phyloP scores from a whole-genome alignment of 2,888 invertebrate species.

The Hydropsyche betteni region DNA sequence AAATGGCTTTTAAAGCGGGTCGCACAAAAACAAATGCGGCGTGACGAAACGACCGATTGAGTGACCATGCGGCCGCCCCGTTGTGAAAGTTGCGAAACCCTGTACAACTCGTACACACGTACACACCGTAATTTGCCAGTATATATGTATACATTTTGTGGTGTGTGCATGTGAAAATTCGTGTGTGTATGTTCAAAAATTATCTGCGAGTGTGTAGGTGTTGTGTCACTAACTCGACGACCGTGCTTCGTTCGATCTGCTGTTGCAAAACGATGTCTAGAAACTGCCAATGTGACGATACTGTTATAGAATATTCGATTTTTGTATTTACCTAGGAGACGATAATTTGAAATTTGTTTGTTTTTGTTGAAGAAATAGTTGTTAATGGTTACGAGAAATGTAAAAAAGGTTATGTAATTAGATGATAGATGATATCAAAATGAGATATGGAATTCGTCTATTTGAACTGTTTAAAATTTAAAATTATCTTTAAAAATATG shows the following conservation, averaged over 20 bases:
- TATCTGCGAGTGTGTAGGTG: background rate
- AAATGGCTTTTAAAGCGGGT: slow-evolving; percentile 17
- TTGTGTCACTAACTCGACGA: slow-evolving; percentile 38
- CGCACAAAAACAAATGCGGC: slow-evolving; percentile 30
- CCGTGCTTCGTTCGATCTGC: slow-evolving; percentile 36
- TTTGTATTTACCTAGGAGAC: too few species aligned
- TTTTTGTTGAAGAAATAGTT: too few species aligned
- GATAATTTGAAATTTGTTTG: too few species aligned
- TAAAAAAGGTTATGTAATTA: too few species aligned
- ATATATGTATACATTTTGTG: background rate
- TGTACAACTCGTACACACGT: background rate
- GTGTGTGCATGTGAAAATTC: background rate
- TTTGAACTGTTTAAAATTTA: too few species aligned
- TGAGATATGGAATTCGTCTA: too few species aligned
- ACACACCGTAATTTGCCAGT: background rate
- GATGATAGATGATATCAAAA: too few species aligned
- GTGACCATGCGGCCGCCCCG: slow-evolving; percentile 36
- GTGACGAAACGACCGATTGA: slow-evolving; percentile 34
- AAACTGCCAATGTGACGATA: background rate
- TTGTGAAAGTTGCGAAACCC: slow-evolving; percentile 41
- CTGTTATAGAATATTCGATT: too few species aligned
- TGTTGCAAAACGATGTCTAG: slow-evolving; percentile 26
- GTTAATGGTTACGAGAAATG: too few species aligned
- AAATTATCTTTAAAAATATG: too few species aligned
- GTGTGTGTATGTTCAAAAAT: background rate